Base-by-base conservation (phyloP, 2,888 invertebrate species). In the Ectropis crepuscularia region DNA sequence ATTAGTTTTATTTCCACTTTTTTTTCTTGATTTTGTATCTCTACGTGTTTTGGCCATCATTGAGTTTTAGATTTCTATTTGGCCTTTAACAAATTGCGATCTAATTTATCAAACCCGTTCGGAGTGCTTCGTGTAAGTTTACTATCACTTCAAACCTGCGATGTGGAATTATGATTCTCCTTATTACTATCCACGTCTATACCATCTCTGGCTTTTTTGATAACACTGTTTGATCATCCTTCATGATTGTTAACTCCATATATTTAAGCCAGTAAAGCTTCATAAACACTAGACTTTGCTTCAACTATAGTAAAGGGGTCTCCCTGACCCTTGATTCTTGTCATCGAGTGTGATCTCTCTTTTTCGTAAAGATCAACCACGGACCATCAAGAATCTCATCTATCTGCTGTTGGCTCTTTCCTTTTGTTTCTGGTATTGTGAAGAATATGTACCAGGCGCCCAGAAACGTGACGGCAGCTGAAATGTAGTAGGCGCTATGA, bases 401-500 rank as follows among this genome's bases (percentile, higher is more conserved):
- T 0, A 92, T 90, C 67, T 92, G 87, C 53, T 85, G 79, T 53
- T 87, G 88, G 6, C 85, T 83, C 61, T 85, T 88, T 0, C 90
- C 89, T 70, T 82, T 91, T 0, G 91, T 90, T 63, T 92, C 92
- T 10, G 91, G 90, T 51, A 92, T 74, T 0, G 81, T 66, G 8
- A 89, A 75, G 39, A 81, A 81, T 0, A 82, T 86, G 73, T 86
- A 91, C 67, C 80, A 74, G 67, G 92, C 82, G 48, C 87, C 86
- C 64, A 91, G 69, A n/a, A 92, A 75, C 0, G 91, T 90, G 68
- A 88, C 75, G 41, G 78, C 77, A 63, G 90, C 90, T 50, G 89
- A 86, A 12, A 91, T 86, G 72, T 92, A 92, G 77, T 90, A 92
- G 0, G 85, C 85, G 39, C 86, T 79, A 74, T 92, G 90, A 11